These are phyloP conservation scores for Pseudobourletiella spinata DNA, from an alignment of 1,140 invertebrate species.

Conservation along the genomic window DNA sequence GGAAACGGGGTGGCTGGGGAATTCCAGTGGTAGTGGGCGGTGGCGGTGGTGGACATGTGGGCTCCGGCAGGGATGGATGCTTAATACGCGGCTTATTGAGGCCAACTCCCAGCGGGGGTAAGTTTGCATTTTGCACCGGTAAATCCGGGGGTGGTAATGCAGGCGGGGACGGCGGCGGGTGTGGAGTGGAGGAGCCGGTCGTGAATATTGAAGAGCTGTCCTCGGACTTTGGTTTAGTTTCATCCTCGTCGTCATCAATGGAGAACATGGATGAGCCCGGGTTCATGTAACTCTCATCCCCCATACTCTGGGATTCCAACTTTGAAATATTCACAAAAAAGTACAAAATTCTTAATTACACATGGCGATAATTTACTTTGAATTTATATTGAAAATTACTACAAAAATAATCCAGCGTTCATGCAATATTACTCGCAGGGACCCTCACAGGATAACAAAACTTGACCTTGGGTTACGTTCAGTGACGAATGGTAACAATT, in stretches of 20 bases:
- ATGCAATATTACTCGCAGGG: no score
- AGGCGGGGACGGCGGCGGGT: constrained; percentile 10
- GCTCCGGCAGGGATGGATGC: constrained; percentile 58
- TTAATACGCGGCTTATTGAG: neutral
- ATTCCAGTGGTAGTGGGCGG: constrained; percentile 44
- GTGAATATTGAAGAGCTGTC: constrained; percentile 14
- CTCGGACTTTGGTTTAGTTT: neutral
- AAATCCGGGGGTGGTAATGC: constrained; percentile 34
- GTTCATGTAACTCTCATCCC: constrained; percentile 11
- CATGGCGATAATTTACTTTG: no score
- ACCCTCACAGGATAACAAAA: no score
- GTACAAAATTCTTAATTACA: no score
- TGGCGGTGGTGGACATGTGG: constrained; percentile 60
- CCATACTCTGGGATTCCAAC: constrained; percentile 12
- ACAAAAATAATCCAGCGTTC: no score
- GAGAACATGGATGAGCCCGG: constrained; percentile 10
- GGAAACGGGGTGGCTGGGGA: neutral
- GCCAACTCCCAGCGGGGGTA: neutral
- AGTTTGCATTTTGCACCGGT: constrained; percentile 19
- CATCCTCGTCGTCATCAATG: constrained; percentile 13
- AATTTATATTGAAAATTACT: no score
- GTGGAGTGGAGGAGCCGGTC: constrained; percentile 5
- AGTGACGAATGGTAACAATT: no score
- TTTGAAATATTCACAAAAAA: neutral
- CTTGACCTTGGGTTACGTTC: neutral